A percentile compares a stretch with the other conserved stretches of the same genome.
Evolutionary conservation across 2,797 vertebrate species (phyloP).

Genomic region (Mus minutoides): DNA sequence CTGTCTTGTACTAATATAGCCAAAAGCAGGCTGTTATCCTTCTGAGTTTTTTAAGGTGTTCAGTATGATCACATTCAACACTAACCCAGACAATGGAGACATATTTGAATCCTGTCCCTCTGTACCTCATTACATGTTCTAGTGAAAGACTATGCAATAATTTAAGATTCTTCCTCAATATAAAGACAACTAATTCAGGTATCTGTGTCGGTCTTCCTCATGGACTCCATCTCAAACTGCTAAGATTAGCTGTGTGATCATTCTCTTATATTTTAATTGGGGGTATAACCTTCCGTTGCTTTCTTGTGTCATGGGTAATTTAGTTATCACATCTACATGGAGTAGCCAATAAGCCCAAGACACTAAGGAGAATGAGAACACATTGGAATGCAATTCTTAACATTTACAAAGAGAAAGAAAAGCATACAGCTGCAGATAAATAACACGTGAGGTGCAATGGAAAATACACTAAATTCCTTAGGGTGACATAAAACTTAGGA

Average conservation of each 20-base stretch:
- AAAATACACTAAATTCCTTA: background rate
- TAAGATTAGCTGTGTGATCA: constrained; percentile 9
- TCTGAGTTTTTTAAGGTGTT: background rate
- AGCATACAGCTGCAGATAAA: background rate
- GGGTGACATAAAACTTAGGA: background rate
- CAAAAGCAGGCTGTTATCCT: background rate
- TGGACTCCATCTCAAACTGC: constrained; percentile 12
- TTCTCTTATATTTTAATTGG: background rate
- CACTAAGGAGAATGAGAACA: background rate
- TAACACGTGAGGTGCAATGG: background rate
- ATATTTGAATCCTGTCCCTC: background rate
- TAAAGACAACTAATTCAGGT: constrained; percentile 13
- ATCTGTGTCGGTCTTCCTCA: background rate
- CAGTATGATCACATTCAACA: background rate
- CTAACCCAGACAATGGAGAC: background rate
- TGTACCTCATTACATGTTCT: background rate
- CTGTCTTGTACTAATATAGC: background rate
- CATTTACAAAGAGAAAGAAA: background rate
- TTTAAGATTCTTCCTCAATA: background rate
- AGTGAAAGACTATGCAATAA: background rate
- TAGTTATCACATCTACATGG: background rate
- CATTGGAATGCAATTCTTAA: background rate
- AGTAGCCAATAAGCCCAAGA: background rate
- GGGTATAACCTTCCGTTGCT: background rate
- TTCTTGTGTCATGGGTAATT: background rate